Evolutionary conservation across 2,888 invertebrate genomes (phyloP).

Genomic region (Bombyx huttoni): DNA sequence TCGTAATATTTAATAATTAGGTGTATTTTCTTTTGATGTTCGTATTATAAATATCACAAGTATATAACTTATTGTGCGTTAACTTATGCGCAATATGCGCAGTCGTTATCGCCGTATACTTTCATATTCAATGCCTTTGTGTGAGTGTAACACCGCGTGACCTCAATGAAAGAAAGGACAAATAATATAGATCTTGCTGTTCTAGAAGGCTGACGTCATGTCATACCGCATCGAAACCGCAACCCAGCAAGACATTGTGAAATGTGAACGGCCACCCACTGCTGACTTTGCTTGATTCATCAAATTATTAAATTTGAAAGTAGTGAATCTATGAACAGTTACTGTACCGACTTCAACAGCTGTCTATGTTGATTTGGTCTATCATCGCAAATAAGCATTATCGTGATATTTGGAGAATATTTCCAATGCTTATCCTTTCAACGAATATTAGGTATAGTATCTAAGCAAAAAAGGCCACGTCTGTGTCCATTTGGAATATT

Average conservation of each 20-base stretch:
- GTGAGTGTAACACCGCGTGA: slow-evolving; percentile 59
- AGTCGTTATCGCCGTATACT: slow-evolving; percentile 6
- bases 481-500: not conserved
- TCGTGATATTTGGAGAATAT: slow-evolving; percentile 57
- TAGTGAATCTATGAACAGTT: slow-evolving; percentile 63
- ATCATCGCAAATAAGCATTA: slow-evolving; percentile 45
- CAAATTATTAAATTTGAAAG: slow-evolving; percentile 58
- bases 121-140: slow-evolving; percentile 30
- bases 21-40: too few species aligned
- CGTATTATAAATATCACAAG: too few species aligned
- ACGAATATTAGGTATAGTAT: slow-evolving; percentile 69
- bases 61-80: slow-evolving; percentile 1
- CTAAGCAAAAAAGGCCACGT: slow-evolving; percentile 20
- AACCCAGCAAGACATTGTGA: slow-evolving; percentile 65
- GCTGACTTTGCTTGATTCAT: slow-evolving; percentile 50
- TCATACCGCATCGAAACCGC: slow-evolving; percentile 46
- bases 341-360: slow-evolving; percentile 59
- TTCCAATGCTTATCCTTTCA: slow-evolving; percentile 62
- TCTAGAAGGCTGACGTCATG: slow-evolving; percentile 70
- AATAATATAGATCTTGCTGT: slow-evolving; percentile 45
- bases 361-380: slow-evolving; percentile 53
- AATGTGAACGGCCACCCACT: slow-evolving; percentile 70
- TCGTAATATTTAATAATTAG: not conserved
- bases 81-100: slow-evolving; percentile 17
- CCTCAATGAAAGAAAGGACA: slow-evolving; percentile 57